phyloP scores from a whole-genome alignment of 2,797 vertebrate genomes.

The Lepidocolaptes lacrymiger region DNA sequence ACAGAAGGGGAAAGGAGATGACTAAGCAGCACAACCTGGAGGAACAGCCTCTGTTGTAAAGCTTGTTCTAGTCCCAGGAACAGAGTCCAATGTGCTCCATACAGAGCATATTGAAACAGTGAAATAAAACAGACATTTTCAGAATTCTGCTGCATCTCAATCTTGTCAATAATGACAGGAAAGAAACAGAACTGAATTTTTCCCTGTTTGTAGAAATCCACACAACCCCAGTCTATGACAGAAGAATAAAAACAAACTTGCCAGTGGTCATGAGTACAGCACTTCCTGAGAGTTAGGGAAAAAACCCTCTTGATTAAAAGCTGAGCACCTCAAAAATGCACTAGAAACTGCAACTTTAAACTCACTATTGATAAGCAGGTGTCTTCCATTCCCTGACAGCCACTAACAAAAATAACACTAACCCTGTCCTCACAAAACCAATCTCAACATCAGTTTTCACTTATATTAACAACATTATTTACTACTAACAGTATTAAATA shows the following conservation, averaged over 20 bases:
- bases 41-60: not conserved
- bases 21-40: conserved; percentile 37
- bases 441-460: not conserved
- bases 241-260: not conserved
- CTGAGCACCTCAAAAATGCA: not conserved
- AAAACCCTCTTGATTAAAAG: not conserved
- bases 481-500: not conserved
- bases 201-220: not conserved
- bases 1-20: not conserved
- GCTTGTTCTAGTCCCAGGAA: not conserved
- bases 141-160: not conserved
- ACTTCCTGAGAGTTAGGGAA: accelerated
- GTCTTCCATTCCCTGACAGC: not conserved
- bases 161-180: not conserved
- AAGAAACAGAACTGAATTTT: not conserved
- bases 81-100: not conserved
- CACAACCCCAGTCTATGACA: not conserved
- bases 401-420: not conserved
- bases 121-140: not conserved
- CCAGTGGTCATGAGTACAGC: not conserved
- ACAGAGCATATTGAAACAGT: not conserved
- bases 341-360: not conserved
- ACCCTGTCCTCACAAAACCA: not conserved
- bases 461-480: not conserved
- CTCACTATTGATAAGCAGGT: not conserved